Evolutionary conservation across 2,888 invertebrate genomes (phyloP), one percentile per base, ranked within the genome.

Genomic region (Nematopogon swammerdamellus): DNA sequence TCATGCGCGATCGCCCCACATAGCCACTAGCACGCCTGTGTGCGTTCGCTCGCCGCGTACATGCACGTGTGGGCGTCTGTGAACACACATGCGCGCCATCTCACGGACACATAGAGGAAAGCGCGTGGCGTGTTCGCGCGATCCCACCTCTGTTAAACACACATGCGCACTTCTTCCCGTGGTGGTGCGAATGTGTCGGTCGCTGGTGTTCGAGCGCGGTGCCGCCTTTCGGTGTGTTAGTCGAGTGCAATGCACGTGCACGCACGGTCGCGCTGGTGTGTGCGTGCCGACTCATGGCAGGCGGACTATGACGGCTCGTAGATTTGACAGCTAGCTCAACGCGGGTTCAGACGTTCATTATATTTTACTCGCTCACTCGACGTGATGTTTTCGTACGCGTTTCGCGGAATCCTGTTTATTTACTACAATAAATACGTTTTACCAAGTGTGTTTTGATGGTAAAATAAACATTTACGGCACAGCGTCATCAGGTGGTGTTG

Each of bases 291-390:
- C 75, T 77, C 77, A 77, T 79, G 75, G 75, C 79, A 76, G 72
- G 49, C 77, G 67, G 74, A 74, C 79, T 77, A 80, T 80, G 80
- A 81, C 80, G 80, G 79, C 70, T 72, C 77, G 80, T 80, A 80
- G 80, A 80, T 79, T 80, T 80, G 80, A 80, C 80, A 80, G 80
- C 80, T 80, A 77, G 77, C 77, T 79, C 77, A 80, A 80, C 77
- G 77, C 77, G 74, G 75, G 79, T 69, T 71, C 77, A 79, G 77
- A 79, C 79, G 79, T 79, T 72, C 70, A 75, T 76, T 75, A 76
- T 64, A 73, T 72, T 68, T 65, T 67, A 67, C 66, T 68, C 69
- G 69, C 70, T 65, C 67, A 67, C 66, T 68, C 69, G 70, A 70
- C 67, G 14, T 25, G 25, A 3, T 14, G 36, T 36, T 36, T 36